Base-by-base conservation (phyloP, 1,140 invertebrate species). In the Ceratitis capitata region DNA sequence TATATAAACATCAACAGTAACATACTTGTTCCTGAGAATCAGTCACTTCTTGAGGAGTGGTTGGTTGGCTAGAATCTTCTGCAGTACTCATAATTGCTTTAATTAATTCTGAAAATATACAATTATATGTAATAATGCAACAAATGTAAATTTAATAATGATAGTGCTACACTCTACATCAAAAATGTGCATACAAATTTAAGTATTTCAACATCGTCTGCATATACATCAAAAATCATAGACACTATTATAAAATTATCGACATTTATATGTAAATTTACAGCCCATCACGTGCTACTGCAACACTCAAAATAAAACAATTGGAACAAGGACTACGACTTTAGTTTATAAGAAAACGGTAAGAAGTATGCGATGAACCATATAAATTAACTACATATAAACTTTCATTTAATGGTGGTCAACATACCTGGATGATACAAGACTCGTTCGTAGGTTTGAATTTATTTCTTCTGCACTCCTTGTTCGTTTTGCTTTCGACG, bases 11-110 rank as follows among this genome's bases (percentile, higher is more conserved):
- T 32, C 14, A 39, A 82, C n/a, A 39, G 58, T 51, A 23, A 35
- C 32, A 88, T 87, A 84, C 86, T 87, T 83, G 90, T 23, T 85
- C 90, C 86, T 89, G 89, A 82, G 89, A 88, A 87, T 85, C 90
- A 39, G 82, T 58, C 2, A 9, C 82, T 51, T 86, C 85, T 82
- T 84, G 64, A 29, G 82, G 85, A 12, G 85, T 84, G 14, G 83
- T 78, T 9, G 64, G 88, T 74, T 87, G 87, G 82, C 87, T 87
- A 84, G 61, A 82, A 53, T 91, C 90, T 82, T 91, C 90, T 35
- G 88, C 87, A 16, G 90, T 87, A 85, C 90, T 91, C 90, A 91
- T 91, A 45, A 35, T 88, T 4, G 23, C 4, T 83, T 53, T 83
- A 4, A n/a, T n/a, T n/a, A n/a, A n/a, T n/a, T n/a, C n/a, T n/a